phyloP scores from a whole-genome alignment of 1,140 invertebrate genomes.

The Druon quercuslanigerum region DNA sequence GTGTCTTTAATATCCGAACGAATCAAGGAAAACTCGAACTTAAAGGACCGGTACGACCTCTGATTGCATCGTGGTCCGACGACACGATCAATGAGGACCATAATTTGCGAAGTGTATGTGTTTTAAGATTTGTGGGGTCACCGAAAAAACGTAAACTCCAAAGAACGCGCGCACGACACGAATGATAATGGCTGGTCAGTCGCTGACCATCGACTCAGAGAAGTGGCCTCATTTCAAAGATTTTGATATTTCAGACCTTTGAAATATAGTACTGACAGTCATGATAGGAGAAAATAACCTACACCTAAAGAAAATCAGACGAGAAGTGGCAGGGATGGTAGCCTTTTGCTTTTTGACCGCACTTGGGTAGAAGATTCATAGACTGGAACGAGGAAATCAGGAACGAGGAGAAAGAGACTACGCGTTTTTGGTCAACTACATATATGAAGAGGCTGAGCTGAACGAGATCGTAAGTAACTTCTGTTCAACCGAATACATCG shows the following conservation, averaged over 20 bases:
- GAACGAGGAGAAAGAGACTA: neutral
- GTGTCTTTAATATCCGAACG: too few species aligned
- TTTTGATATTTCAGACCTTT: neutral
- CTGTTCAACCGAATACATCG: too few species aligned
- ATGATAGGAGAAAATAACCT: neutral
- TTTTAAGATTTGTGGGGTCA: neutral
- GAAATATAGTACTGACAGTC: neutral
- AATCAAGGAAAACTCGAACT: too few species aligned
- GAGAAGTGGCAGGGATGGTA: neutral
- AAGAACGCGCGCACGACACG: neutral
- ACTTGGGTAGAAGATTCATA: neutral
- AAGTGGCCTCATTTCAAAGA: neutral
- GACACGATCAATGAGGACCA: too few species aligned
- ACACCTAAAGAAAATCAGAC: neutral
- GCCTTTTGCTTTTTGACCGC: neutral
- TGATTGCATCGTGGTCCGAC: too few species aligned
- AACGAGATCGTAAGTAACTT: too few species aligned
- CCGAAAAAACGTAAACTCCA: neutral
- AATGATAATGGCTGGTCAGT: neutral
- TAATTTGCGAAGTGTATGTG: too few species aligned
- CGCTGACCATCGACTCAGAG: neutral
- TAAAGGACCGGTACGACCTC: too few species aligned
- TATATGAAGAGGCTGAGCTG: too few species aligned
- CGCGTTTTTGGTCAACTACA: neutral
- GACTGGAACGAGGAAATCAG: too few species aligned